Conservation (phyloP, 2,113 vertebrate species). For the Xiphophorus maculatus region DNA sequence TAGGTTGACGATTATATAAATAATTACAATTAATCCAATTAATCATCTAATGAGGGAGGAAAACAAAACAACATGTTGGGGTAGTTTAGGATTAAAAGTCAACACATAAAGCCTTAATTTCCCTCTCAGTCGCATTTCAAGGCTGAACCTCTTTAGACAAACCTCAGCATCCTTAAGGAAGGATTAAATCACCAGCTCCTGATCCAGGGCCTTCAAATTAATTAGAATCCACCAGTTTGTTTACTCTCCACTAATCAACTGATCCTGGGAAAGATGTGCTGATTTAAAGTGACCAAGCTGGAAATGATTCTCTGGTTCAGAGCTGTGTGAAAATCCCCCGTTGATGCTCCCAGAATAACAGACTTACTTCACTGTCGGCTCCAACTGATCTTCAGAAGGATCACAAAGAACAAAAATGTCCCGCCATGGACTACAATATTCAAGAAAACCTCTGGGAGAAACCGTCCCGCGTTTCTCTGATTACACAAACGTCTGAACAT, state of each 20-base stretch:
- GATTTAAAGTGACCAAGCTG: conserved; percentile 6
- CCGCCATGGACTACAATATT: conserved; percentile 15
- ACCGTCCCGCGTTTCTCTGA: conserved; percentile 11
- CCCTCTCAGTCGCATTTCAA: conserved; percentile 13
- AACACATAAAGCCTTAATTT: conserved; percentile 42
- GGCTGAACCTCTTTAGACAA: conserved; percentile 41
- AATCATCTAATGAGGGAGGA: neutral
- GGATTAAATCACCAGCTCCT: conserved; percentile 52
- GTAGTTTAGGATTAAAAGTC: conserved; percentile 1
- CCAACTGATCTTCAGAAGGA: neutral
- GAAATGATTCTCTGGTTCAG: conserved; percentile 17
- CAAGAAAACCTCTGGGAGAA: conserved; percentile 41
- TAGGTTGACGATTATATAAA: too few relatives aligned
- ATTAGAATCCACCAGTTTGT: conserved; percentile 36
- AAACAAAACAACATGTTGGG: neutral
- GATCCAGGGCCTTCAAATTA: conserved; percentile 43
- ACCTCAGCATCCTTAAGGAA: conserved; percentile 48
- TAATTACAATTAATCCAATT: too few relatives aligned
- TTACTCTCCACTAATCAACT: neutral
- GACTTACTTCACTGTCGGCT: conserved; percentile 13
- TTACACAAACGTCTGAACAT: conserved; percentile 47
- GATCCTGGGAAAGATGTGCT: conserved; percentile 34
- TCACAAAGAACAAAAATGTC: neutral
- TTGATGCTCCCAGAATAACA: neutral
- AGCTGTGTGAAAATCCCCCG: neutral